A percentile compares a stretch with the other conserved stretches of the same genome.
Conservation (phyloP, 1,140 invertebrate species). For the Drosophila virilis region DNA sequence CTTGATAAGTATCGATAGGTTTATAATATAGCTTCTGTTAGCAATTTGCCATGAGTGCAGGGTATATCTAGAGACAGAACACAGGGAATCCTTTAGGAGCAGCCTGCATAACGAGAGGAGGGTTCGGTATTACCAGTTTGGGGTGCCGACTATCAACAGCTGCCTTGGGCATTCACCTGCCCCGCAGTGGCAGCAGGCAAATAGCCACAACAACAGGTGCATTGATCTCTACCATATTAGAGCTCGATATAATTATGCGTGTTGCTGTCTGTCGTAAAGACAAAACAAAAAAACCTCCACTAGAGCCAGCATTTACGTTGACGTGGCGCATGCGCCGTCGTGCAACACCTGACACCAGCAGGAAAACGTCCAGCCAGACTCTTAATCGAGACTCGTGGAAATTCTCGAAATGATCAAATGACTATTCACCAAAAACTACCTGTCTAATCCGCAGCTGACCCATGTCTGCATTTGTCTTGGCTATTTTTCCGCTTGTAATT, state of each 20-base stretch:
- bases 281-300: constrained; percentile 55
- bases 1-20: too few species aligned
- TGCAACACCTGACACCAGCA: constrained; percentile 54
- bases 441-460: constrained; percentile 21
- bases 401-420: constrained; percentile 43
- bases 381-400: constrained; percentile 67
- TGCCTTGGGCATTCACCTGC: constrained; percentile 70
- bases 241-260: constrained; percentile 68
- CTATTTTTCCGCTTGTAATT: constrained; percentile 47
- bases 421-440: constrained; percentile 42
- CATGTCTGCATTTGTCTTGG: constrained; percentile 18
- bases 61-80: background rate
- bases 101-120: constrained; percentile 8
- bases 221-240: constrained; percentile 35
- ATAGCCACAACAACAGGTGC: constrained; percentile 66
- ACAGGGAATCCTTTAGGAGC: constrained; percentile 1
- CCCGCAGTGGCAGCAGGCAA: constrained; percentile 49
- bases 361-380: constrained; percentile 12
- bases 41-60: background rate
- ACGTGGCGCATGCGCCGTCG: constrained; percentile 60
- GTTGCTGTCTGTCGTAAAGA: constrained; percentile 15
- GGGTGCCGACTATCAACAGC: constrained; percentile 54
- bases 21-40: too few species aligned
- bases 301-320: constrained; percentile 42
- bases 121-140: constrained; percentile 8